Evolutionary conservation across 2,888 invertebrate genomes (phyloP), one percentile per base, ranked within the genome.

Genomic region (Platypus cylindrus): DNA sequence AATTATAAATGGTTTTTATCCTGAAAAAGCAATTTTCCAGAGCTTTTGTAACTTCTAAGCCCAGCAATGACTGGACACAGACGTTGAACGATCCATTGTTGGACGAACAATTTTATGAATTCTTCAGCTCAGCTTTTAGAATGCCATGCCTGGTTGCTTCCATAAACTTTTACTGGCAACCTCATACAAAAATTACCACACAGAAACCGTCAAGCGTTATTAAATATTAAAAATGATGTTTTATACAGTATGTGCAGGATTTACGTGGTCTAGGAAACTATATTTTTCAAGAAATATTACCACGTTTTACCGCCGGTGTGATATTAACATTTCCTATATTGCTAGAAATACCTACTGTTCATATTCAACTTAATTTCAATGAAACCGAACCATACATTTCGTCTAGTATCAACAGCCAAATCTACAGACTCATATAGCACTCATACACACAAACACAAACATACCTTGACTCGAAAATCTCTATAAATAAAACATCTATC

Each of bases 151-250:
- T 41, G 41, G 38, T 38, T 41, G 36, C 41, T 36, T 36, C 38
- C 38, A 41, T 41, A 41, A 41, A 41, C 41, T 41, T 41, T 38
- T 41, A 38, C 41, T 38, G 41, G 41, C 41, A 41, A 36, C 33
- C 41, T 41, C 41, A 41, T 41, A 33, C 41, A 41, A 41, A 41
- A 41, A 41, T 41, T 38, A 41, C 38, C 41, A 38, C 38, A 24
- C 36, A 25, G 25, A 41, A 41, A 38, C 41, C 41, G 41, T 36
- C 41, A 38, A 31, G 20, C 38, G 30, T 41, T 38, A 41, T 41
- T 41, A 41, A 41, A 41, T 41, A 41, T 41, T 41, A 38, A 41
- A 36, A 38, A 13, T 38, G 36, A 41, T 41, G 41, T 38, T 36
- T 38, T 41, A 41, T 41, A 41, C 38, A 38, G 36, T 34, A 41